Conservation (phyloP, 2,888 invertebrate genomes). For the Sympetrum striolatum region DNA sequence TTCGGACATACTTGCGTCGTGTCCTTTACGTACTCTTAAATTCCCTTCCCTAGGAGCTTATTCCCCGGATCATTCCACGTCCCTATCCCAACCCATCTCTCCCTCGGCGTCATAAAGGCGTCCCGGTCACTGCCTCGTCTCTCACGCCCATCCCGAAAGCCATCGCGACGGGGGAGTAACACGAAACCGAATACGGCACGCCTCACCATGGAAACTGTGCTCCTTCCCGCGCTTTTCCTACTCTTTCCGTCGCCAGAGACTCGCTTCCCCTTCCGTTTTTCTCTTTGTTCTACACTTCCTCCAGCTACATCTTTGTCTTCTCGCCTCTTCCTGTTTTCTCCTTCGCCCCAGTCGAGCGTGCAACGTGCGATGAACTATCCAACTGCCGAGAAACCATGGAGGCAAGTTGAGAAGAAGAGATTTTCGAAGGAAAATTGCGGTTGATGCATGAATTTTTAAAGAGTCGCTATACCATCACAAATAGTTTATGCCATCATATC, state of each 20-base stretch:
- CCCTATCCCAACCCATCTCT: neutral
- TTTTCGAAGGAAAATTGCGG: no score
- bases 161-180: neutral
- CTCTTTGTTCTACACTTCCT: neutral
- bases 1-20: constrained; percentile 18
- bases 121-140: neutral
- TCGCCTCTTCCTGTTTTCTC: neutral
- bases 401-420: no score
- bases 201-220: neutral
- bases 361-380: no score
- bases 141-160: neutral
- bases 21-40: constrained; percentile 1
- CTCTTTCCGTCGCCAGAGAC: neutral
- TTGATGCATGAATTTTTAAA: no score
- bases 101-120: neutral
- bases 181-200: neutral
- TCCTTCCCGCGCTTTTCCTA: neutral
- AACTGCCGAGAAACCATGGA: no score
- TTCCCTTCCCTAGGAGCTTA: neutral
- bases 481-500: no score
- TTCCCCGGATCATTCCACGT: constrained; percentile 1
- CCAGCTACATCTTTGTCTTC: neutral
- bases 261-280: neutral
- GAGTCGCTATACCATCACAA: no score
- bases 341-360: neutral